These are phyloP conservation scores for Agrilus mali DNA, from an alignment of 2,888 invertebrate species.

Conservation along the genomic window DNA sequence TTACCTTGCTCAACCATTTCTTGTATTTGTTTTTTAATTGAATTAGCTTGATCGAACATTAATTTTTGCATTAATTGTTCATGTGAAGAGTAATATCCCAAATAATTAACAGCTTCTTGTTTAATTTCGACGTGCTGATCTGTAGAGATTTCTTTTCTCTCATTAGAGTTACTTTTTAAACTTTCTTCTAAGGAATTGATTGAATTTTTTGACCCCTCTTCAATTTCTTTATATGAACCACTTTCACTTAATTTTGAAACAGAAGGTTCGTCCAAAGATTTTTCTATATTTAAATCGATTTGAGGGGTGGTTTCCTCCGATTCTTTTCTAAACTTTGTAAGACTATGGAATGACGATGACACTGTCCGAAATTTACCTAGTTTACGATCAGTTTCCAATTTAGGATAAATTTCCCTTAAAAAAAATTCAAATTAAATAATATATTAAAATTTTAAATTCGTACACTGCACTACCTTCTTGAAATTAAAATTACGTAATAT, in stretches of 20 bases:
- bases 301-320: conserved; percentile 2
- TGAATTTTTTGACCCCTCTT: background rate
- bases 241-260: background rate
- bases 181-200: conserved; percentile 4
- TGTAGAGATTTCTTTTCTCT: conserved; percentile 4
- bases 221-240: conserved; percentile 3
- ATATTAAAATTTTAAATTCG: background rate
- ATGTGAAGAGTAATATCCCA: conserved; percentile 56
- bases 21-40: conserved; percentile 41
- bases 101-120: conserved; percentile 52
- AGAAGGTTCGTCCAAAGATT: background rate
- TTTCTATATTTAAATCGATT: conserved; percentile 3
- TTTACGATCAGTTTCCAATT: conserved; percentile 43
- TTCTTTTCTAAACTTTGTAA: conserved; percentile 17
- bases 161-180: background rate
- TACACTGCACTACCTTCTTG: conserved; percentile 31
- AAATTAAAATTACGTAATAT: conserved; percentile 49
- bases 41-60: conserved; percentile 43
- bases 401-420: conserved; percentile 45
- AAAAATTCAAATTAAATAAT: conserved; percentile 1
- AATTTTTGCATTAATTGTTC: conserved; percentile 52
- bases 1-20: conserved; percentile 46
- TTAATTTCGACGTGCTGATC: conserved; percentile 31
- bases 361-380: conserved; percentile 51
- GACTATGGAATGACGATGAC: conserved; percentile 26